Percentiles rank a stretch among this genome's conserved stretches.
These are phyloP conservation scores for Hirtodrosophila histrioides DNA, from an alignment of 2,888 invertebrate species.

Conservation along the genomic window DNA sequence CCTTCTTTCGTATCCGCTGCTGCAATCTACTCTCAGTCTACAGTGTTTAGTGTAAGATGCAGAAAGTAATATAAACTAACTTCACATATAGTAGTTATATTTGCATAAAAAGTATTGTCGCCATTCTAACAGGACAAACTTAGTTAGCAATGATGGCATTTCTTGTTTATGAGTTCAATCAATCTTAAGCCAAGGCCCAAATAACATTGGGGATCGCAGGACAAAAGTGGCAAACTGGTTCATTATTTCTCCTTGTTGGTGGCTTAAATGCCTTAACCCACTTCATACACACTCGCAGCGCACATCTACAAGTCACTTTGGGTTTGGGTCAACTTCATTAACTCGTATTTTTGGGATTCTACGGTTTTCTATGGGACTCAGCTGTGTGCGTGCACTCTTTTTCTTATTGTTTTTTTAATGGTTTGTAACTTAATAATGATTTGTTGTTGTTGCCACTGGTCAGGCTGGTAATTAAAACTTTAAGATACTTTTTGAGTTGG, in stretches of 20 bases:
- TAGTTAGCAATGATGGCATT: too few relatives aligned
- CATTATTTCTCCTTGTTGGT: not conserved
- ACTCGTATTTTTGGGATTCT: conserved; percentile 27
- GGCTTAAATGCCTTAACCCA: conserved; percentile 47
- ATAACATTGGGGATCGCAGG: too few relatives aligned
- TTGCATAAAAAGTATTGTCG: too few relatives aligned
- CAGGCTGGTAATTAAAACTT: conserved; percentile 75
- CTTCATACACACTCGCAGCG: conserved; percentile 42
- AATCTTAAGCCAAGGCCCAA: conserved; percentile 21
- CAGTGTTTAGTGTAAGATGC: too few relatives aligned
- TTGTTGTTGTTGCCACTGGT: conserved; percentile 63
- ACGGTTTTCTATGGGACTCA: conserved; percentile 40
- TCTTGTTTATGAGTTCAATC: conserved; percentile 18
- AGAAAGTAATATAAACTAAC: too few relatives aligned
- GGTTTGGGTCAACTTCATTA: conserved; percentile 28
- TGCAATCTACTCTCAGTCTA: too few relatives aligned
- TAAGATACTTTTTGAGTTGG: conserved; percentile 75
- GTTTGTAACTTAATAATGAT: conserved; percentile 70
- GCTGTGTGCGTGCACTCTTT: conserved; percentile 48
- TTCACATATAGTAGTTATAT: too few relatives aligned
- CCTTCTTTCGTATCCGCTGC: too few relatives aligned
- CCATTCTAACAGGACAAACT: too few relatives aligned
- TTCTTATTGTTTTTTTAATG: conserved; percentile 32
- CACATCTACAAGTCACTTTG: conserved; percentile 57
- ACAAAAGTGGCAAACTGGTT: not conserved